A percentile compares a stretch with the other conserved stretches of the same genome.
Conservation (phyloP, 2,113 vertebrate species). For the Aspidoscelis tigris region DNA sequence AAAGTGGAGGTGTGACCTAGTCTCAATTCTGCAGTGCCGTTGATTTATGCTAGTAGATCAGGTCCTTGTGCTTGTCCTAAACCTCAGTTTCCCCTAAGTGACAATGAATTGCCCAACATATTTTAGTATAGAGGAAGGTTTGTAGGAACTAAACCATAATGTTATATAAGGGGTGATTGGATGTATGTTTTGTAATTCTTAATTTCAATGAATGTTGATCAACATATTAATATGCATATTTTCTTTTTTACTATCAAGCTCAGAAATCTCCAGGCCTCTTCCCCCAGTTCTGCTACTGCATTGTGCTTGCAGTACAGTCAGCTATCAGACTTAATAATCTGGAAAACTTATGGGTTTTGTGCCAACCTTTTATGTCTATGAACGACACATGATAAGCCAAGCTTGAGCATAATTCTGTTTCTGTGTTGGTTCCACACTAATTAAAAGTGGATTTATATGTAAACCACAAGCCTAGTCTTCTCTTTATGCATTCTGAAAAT, state of each 20-base stretch:
- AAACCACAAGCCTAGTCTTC: constrained; percentile 55
- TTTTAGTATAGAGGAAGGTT: too few relatives aligned
- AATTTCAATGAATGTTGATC: too few relatives aligned
- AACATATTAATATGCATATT: too few relatives aligned
- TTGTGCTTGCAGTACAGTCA: constrained; percentile 25
- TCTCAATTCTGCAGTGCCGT: too few relatives aligned
- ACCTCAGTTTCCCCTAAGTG: too few relatives aligned
- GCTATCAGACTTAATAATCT: constrained; percentile 9
- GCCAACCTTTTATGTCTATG: constrained; percentile 54
- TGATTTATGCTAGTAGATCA: too few relatives aligned
- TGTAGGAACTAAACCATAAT: too few relatives aligned
- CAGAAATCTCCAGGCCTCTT: not conserved
- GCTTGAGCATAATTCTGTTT: constrained; percentile 40
- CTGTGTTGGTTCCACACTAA: constrained; percentile 60
- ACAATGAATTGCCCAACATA: too few relatives aligned
- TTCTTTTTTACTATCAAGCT: constrained; percentile 18
- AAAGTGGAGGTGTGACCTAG: too few relatives aligned
- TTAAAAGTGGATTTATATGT: constrained; percentile 69
- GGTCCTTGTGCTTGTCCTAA: too few relatives aligned
- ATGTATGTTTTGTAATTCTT: too few relatives aligned
- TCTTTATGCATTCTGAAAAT: constrained; percentile 75
- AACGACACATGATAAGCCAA: constrained; percentile 59
- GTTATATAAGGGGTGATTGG: too few relatives aligned
- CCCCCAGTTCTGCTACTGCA: constrained; percentile 11
- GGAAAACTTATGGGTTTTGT: constrained; percentile 28